Conservation (phyloP, 2,113 vertebrate genomes). For the Chionomys nivalis region DNA sequence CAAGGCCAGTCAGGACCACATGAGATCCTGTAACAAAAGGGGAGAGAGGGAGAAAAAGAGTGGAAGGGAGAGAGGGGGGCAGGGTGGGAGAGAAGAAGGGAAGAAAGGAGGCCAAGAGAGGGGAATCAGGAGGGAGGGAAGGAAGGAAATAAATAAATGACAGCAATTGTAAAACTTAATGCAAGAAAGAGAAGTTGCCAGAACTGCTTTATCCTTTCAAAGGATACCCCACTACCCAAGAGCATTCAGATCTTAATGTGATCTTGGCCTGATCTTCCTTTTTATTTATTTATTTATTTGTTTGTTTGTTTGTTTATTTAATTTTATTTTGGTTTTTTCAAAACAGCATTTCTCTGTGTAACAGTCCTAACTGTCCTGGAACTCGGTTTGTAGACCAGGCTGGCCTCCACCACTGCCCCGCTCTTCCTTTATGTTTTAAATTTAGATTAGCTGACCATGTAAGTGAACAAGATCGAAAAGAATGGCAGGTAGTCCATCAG, state of each 20-base stretch:
- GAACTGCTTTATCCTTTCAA: conserved; percentile 20
- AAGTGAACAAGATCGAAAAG: conserved; percentile 24
- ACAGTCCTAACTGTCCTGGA: too few species aligned
- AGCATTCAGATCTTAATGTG: conserved; percentile 5
- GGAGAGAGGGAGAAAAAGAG: too few species aligned
- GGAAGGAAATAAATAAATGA: not conserved
- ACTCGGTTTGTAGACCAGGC: too few species aligned
- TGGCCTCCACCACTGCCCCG: too few species aligned
- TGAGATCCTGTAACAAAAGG: not conserved
- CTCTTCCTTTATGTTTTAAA: conserved; percentile 36
- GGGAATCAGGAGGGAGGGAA: not conserved
- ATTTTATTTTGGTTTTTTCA: too few species aligned
- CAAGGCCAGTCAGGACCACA: not conserved
- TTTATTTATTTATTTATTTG: not conserved
- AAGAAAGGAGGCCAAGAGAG: too few species aligned
- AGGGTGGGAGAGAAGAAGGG: too few species aligned
- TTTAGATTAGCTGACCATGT: conserved; percentile 24
- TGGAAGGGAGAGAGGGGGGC: too few species aligned
- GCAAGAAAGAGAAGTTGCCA: not conserved
- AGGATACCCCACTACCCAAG: not conserved
- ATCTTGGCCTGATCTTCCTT: conserved; percentile 4
- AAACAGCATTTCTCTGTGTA: too few species aligned
- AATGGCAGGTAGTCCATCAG: not conserved
- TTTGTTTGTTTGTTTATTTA: too few species aligned
- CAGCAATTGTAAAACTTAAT: not conserved